Evolutionary conservation across 2,113 vertebrate species (phyloP), one percentile per base, ranked within the genome.

Genomic region (Gallinago undulata): DNA sequence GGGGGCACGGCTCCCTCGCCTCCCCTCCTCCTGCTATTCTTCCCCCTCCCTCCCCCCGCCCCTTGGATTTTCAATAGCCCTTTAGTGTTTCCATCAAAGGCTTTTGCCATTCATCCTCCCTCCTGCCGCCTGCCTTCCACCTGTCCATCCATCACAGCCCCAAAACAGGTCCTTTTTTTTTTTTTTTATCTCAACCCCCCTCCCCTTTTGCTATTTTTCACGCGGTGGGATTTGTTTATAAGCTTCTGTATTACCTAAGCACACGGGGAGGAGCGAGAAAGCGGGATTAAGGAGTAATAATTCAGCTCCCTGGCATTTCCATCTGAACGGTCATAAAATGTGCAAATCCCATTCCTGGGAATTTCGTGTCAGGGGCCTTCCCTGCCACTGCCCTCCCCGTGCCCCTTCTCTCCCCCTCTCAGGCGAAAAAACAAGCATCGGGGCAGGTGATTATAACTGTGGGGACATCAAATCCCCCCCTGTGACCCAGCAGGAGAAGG

Each of bases 61-160:
- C 92, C 78, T 66, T 28, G 50, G 84, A 85, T 93, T 96, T 97
- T 96, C 96, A 97, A 96, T 96, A 96, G 95, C 93, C 85, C 95
- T 97, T 97, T 97, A 96, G 94, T 96, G 94, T 88, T 96, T 88
- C 93, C 94, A 95, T 94, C 93, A 95, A 96, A 97, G 96, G 96
- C 95, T 94, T 97, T 95, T 83, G 66, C 94, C 90, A 96, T 96
- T 97, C 94, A 96, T 83, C 84, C 78, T 88, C 87, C 93, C 92
- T 94, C 94, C 93, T 96, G 95, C 78, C 91, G 91, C 93, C 92
- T 96, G 94, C 87, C 83, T 93, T 96, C 96, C 96, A 96, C 96
- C 94, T 96, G 96, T 97, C 96, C 84, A 93, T 97, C 96, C 94
- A 95, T 96, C 93, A 96, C 88, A 95, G 87, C 68, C 79, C 90